A percentile compares a stretch with the other conserved stretches of the same genome.
Evolutionary conservation across 2,797 vertebrate species (phyloP).

Genomic region (Microctenopoma steveboyesi): DNA sequence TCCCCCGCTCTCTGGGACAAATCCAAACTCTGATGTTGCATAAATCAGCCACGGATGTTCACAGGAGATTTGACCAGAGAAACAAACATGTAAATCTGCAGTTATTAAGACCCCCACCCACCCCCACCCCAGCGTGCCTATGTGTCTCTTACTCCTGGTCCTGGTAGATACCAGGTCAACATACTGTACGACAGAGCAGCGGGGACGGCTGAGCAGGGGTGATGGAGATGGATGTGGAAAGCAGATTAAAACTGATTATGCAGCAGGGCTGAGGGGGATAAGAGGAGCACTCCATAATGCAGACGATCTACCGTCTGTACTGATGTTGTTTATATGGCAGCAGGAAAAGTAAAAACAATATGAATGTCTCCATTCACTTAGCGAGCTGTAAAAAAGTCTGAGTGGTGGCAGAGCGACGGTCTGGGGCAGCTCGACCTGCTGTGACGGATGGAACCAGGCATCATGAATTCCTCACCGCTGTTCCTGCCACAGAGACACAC

Average conservation of each 20-base stretch:
- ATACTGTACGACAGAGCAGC: background rate
- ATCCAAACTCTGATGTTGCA: constrained; percentile 58
- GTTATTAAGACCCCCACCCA: constrained; percentile 21
- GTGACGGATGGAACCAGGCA: no score
- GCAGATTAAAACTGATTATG: constrained; percentile 80
- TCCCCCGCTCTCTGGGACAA: constrained; percentile 32
- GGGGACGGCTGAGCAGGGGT: constrained; percentile 37
- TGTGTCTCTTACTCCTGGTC: constrained; percentile 9
- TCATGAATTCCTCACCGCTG: no score
- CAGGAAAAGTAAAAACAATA: constrained; percentile 1
- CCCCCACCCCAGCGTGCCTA: background rate
- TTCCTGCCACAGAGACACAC: no score
- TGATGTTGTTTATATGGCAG: constrained; percentile 57
- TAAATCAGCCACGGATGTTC: constrained; percentile 53
- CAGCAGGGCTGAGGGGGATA: constrained; percentile 63
- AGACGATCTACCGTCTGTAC: constrained; percentile 65
- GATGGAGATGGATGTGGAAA: constrained; percentile 74
- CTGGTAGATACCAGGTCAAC: constrained; percentile 3
- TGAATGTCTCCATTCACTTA: no score
- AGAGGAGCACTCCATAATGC: constrained; percentile 68
- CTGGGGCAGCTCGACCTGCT: no score
- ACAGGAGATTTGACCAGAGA: constrained; percentile 36
- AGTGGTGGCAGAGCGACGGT: no score
- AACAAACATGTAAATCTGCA: constrained; percentile 32
- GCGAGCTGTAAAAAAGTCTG: no score